A percentile compares a stretch with the other conserved stretches of the same genome.
Conservation (phyloP, 2,113 vertebrate genomes). For the Arvicanthis niloticus region DNA sequence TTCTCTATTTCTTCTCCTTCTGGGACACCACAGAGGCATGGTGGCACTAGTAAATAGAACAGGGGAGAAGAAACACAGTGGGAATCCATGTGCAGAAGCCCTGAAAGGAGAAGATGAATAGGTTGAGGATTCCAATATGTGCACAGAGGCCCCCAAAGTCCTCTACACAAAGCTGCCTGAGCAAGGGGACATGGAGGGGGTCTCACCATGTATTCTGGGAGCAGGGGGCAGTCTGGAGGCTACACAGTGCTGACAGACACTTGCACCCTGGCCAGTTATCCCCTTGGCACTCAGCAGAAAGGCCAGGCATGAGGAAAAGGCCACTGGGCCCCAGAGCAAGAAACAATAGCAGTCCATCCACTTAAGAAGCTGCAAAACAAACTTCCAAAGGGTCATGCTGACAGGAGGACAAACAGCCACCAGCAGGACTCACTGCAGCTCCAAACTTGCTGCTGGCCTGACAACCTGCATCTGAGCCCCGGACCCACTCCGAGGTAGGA, state of each 20-base stretch:
- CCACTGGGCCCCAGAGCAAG: neutral
- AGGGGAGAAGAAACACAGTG: neutral
- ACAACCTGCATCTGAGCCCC: neutral
- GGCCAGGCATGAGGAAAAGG: neutral
- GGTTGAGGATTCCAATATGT: neutral
- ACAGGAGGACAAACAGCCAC: too few relatives aligned
- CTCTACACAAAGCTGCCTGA: neutral
- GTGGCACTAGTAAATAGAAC: neutral
- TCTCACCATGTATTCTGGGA: too few relatives aligned
- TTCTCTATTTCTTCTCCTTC: neutral
- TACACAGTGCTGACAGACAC: neutral
- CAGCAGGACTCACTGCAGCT: neutral
- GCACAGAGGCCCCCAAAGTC: neutral
- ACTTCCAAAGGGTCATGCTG: too few relatives aligned
- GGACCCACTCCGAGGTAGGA: neutral
- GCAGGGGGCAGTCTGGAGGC: neutral
- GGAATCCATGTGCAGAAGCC: neutral
- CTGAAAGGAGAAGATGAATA: neutral
- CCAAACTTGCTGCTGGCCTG: neutral
- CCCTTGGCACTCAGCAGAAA: neutral
- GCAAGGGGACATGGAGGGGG: too few relatives aligned
- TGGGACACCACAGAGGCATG: neutral
- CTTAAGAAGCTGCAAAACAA: neutral
- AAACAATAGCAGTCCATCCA: too few relatives aligned
- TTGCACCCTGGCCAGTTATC: accelerated